These are phyloP conservation scores for Otolemur garnettii DNA, from an alignment of 2,113 vertebrate species.

Conservation along the genomic window DNA sequence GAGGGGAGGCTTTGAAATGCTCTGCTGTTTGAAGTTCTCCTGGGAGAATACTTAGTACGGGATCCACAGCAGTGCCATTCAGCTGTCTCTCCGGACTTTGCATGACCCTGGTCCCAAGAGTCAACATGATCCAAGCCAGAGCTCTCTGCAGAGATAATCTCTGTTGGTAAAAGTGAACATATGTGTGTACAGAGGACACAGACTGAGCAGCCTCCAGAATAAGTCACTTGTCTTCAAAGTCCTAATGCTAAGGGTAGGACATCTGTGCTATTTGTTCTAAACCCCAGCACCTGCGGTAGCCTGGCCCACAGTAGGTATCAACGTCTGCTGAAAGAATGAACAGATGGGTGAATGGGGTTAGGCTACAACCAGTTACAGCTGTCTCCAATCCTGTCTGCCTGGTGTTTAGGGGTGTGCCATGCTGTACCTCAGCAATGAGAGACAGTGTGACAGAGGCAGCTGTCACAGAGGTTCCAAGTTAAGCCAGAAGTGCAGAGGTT, in stretches of 20 bases:
- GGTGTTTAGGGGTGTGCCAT: background rate
- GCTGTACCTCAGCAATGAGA: background rate
- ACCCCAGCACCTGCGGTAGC: background rate
- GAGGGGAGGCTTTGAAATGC: conserved; percentile 6
- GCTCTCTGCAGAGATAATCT: background rate
- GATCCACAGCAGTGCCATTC: background rate
- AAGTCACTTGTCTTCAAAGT: background rate
- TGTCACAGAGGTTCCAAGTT: background rate
- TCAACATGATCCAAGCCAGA: background rate
- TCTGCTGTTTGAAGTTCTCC: conserved; percentile 5
- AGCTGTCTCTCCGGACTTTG: conserved; percentile 17
- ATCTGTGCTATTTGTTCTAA: background rate
- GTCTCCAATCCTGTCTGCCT: background rate
- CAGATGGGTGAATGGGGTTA: background rate
- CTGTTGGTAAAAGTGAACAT: background rate
- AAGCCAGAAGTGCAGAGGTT: background rate
- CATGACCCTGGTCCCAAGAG: background rate
- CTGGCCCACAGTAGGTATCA: background rate
- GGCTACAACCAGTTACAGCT: background rate
- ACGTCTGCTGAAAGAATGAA: background rate
- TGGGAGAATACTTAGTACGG: background rate
- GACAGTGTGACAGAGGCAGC: background rate
- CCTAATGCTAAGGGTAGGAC: background rate
- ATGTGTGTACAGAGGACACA: no score
- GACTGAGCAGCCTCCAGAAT: background rate